These are phyloP conservation scores for Polymixis lichenea DNA, from an alignment of 2,888 invertebrate genomes.

Conservation along the genomic window DNA sequence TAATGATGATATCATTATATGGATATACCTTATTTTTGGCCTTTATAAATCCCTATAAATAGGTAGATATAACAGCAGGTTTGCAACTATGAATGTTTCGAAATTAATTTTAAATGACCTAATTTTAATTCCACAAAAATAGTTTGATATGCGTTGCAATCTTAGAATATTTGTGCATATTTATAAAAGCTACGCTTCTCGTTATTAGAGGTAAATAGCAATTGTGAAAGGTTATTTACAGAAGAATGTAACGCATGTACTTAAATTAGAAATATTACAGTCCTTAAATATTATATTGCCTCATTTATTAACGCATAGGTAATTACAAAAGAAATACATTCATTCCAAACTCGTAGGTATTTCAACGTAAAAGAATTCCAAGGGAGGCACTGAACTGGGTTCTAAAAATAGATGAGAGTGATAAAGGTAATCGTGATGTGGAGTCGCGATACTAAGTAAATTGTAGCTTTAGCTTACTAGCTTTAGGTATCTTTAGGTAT, in stretches of 20 bases:
- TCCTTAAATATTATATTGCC: constrained; percentile 16
- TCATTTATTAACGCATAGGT: constrained; percentile 16
- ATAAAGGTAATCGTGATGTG: constrained; percentile 20
- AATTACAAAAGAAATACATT: constrained; percentile 36
- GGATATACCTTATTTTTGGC: neutral
- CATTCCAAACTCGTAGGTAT: constrained; percentile 2
- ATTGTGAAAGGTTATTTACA: constrained; percentile 3
- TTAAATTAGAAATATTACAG: constrained; percentile 29
- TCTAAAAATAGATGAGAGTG: constrained; percentile 29
- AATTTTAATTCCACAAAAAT: neutral
- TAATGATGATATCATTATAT: too few relatives aligned
- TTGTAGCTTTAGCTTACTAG: constrained; percentile 10
- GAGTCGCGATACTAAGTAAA: constrained; percentile 23
- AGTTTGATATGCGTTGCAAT: neutral
- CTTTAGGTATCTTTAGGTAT: neutral
- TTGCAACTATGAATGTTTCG: neutral
- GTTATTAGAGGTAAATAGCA: neutral
- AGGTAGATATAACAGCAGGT: neutral
- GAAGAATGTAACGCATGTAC: constrained; percentile 23
- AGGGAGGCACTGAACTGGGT: constrained; percentile 18
- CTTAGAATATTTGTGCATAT: neutral
- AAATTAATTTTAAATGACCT: too few relatives aligned
- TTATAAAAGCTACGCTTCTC: neutral
- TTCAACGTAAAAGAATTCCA: constrained; percentile 22
- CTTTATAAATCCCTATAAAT: too few relatives aligned